phyloP scores from a whole-genome alignment of 2,113 vertebrate genomes.

The Pygoscelis adeliae region DNA sequence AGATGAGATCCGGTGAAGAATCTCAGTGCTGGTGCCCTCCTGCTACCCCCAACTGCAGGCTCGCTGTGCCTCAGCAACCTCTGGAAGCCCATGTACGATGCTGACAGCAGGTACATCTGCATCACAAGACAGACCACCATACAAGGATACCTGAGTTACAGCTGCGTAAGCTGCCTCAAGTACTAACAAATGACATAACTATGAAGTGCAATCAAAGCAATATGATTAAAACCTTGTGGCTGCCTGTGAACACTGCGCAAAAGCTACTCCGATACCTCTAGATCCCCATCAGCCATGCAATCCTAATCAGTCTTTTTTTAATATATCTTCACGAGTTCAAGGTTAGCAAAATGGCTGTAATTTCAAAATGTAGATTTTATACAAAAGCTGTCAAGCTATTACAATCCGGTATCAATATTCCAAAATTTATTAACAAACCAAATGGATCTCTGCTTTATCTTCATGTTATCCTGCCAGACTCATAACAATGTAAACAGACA shows the following conservation, averaged over 20 bases:
- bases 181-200: neutral
- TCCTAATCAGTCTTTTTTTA: neutral
- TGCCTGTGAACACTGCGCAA: neutral
- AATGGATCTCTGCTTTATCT: neutral
- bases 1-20: neutral
- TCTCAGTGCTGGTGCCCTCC: neutral
- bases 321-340: neutral
- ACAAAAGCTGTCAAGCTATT: neutral
- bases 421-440: neutral
- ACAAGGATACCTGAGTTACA: neutral
- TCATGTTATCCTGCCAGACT: neutral
- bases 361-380: neutral
- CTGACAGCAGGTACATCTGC: neutral
- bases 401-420: neutral
- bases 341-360: neutral
- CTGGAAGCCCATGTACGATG: rapidly evolving
- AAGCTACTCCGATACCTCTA: neutral
- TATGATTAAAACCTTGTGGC: neutral
- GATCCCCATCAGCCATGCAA: neutral
- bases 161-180: neutral
- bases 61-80: neutral
- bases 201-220: neutral
- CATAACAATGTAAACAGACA: neutral
- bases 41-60: neutral
- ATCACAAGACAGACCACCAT: neutral